These are phyloP conservation scores for Barnardius zonarius DNA, from an alignment of 2,113 vertebrate species.

Conservation along the genomic window DNA sequence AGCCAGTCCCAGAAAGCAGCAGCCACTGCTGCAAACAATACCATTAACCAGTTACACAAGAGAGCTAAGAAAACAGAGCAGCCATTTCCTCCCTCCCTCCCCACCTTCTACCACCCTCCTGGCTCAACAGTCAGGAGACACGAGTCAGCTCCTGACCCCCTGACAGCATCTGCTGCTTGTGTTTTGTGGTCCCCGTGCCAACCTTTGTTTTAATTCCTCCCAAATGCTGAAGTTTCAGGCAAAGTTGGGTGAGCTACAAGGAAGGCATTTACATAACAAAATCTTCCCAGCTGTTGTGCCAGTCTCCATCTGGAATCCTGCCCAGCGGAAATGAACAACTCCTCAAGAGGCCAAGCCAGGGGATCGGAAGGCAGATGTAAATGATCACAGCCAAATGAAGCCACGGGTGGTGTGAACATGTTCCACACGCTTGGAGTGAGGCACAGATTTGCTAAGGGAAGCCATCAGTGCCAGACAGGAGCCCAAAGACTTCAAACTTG, in stretches of 20 bases:
- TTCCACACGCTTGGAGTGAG: neutral
- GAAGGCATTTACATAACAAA: slow-evolving; percentile 30
- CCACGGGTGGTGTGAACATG: neutral
- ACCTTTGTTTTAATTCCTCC: neutral
- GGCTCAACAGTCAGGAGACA: neutral
- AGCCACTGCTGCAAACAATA: slow-evolving; percentile 7
- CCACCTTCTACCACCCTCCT: neutral
- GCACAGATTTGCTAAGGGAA: neutral
- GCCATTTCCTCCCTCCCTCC: slow-evolving; percentile 8
- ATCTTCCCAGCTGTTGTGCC: slow-evolving; percentile 27
- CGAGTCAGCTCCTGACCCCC: neutral
- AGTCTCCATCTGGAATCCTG: slow-evolving; percentile 13
- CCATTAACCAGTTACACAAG: slow-evolving; percentile 40
- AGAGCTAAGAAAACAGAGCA: slow-evolving; percentile 36
- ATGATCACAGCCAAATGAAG: slow-evolving; percentile 22
- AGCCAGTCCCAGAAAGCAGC: neutral
- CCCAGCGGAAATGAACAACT: slow-evolving; percentile 21
- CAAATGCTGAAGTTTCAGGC: neutral
- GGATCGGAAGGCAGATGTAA: slow-evolving; percentile 31
- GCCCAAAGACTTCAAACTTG: neutral
- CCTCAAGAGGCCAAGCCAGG: neutral
- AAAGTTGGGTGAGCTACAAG: neutral
- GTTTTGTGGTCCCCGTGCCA: neutral
- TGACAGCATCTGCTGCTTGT: neutral
- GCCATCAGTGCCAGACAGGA: neutral